These are phyloP conservation scores for Ciconia stormi DNA, from an alignment of 2,113 vertebrate species.

Conservation along the genomic window DNA sequence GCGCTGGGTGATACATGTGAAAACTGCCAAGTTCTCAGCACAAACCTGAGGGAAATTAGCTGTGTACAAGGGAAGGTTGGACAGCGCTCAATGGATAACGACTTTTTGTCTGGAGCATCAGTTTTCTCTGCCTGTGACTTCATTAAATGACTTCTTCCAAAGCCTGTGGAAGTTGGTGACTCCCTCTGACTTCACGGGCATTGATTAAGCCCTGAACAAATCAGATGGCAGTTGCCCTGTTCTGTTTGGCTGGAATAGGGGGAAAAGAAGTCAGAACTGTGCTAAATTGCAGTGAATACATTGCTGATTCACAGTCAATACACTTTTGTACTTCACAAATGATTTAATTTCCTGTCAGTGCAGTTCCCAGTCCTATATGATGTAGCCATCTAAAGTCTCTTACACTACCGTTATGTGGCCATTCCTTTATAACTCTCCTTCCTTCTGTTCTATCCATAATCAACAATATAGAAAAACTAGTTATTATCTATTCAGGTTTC, in stretches of 20 bases:
- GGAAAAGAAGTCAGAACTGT: background rate
- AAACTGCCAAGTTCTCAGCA: background rate
- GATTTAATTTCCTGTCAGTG: background rate
- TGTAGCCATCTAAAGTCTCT: background rate
- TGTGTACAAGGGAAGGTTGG: background rate
- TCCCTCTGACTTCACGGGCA: background rate
- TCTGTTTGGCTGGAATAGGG: background rate
- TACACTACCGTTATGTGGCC: background rate
- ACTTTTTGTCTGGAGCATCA: background rate
- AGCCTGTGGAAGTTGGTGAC: background rate
- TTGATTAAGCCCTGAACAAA: background rate
- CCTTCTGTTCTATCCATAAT: background rate
- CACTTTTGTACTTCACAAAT: background rate
- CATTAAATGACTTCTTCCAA: background rate
- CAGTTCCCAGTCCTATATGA: background rate
- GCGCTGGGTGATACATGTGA: background rate
- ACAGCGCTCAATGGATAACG: background rate
- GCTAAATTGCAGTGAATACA: background rate
- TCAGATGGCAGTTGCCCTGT: background rate
- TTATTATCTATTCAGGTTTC: background rate
- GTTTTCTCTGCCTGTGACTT: background rate
- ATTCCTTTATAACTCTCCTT: background rate
- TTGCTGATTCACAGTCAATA: background rate
- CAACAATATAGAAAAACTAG: background rate
- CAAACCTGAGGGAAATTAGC: background rate